Conservation (phyloP, 2,113 vertebrate species). For the Syngnathus typhle region DNA sequence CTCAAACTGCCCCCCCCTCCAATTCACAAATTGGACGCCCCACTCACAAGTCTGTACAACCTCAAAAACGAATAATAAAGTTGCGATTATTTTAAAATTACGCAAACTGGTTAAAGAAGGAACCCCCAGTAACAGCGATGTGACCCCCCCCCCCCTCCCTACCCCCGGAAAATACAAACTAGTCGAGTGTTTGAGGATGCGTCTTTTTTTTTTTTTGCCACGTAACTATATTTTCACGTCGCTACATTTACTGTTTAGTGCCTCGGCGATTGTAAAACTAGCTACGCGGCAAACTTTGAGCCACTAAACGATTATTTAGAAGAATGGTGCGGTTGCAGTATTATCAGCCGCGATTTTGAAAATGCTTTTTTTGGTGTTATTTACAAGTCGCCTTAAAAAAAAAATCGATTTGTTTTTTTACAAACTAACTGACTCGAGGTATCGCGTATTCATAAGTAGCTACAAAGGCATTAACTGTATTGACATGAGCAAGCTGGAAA, state of each 20-base stretch:
- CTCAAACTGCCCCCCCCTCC: too few species aligned
- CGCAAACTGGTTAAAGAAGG: not conserved
- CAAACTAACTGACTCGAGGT: not conserved
- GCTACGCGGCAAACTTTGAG: slow-evolving; percentile 8
- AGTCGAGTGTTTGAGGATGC: not conserved
- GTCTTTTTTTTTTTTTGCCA: slow-evolving; percentile 1
- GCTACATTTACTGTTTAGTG: slow-evolving; percentile 5
- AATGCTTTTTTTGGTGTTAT: not conserved
- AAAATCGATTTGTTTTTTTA: too few species aligned
- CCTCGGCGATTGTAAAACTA: slow-evolving; percentile 17
- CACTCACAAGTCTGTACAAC: not conserved
- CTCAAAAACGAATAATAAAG: slow-evolving; percentile 2
- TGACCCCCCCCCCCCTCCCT: not conserved
- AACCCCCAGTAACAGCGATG: not conserved
- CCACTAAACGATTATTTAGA: not conserved
- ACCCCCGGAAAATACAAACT: not conserved
- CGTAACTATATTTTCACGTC: not conserved
- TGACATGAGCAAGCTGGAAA: not conserved
- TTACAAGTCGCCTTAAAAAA: not conserved
- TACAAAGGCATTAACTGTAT: not conserved
- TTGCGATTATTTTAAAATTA: not conserved
- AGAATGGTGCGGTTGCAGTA: not conserved
- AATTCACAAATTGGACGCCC: not conserved
- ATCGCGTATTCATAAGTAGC: not conserved
- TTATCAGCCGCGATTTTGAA: not conserved